A percentile compares a stretch with the other conserved stretches of the same genome.
Evolutionary conservation across 2,888 invertebrate species (phyloP).

Genomic region (Lacanobia oleracea): DNA sequence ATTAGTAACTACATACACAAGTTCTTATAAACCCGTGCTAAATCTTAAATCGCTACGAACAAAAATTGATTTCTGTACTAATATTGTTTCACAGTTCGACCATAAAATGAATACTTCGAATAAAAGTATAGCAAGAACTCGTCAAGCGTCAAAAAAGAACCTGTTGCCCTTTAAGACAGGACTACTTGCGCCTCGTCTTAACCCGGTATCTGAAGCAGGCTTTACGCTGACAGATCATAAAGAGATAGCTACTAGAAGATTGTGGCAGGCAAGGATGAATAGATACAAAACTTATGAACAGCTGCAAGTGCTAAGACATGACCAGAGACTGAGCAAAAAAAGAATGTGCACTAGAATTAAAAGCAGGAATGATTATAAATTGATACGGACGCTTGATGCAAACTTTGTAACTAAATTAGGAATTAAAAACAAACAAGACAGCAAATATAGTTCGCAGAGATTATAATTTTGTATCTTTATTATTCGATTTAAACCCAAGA

Average conservation of each 20-base stretch:
- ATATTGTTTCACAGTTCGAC: neutral
- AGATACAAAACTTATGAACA: neutral
- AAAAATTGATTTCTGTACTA: constrained; percentile 3
- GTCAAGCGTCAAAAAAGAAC: constrained; percentile 16
- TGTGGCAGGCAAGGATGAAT: neutral
- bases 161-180: constrained; percentile 30
- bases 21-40: neutral
- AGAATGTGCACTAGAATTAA: neutral
- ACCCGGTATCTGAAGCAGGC: neutral
- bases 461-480: neutral
- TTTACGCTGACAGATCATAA: neutral
- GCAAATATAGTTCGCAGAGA: no score
- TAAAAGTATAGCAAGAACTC: constrained; percentile 5
- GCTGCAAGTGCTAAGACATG: neutral
- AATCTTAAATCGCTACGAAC: constrained; percentile 7
- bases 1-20: neutral
- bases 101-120: neutral
- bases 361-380: neutral
- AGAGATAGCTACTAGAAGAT: neutral
- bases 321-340: neutral
- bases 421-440: neutral
- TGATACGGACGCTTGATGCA: neutral
- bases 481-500: neutral
- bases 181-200: constrained; percentile 14
- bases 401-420: neutral